Conservation (phyloP, 2,888 invertebrate genomes). For the Ornithoptera alexandrae region DNA sequence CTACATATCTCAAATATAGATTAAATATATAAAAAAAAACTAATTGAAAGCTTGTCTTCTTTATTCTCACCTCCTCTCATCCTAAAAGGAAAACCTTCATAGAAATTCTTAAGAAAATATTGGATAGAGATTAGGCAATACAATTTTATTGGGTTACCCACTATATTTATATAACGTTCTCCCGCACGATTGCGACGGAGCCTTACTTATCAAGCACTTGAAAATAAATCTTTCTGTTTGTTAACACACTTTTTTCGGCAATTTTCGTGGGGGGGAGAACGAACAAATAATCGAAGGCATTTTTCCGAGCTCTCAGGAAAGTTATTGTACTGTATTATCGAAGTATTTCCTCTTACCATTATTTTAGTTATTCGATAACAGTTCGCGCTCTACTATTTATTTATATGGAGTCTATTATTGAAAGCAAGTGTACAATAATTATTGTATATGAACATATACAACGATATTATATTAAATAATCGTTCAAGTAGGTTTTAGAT, state of each 20-base stretch:
- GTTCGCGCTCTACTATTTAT: neutral
- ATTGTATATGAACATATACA: too few relatives aligned
- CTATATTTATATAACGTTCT: conserved; percentile 76
- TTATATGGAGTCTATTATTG: neutral
- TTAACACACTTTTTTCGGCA: conserved; percentile 70
- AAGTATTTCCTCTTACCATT: neutral
- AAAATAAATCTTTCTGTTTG: conserved; percentile 77
- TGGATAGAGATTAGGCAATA: conserved; percentile 78
- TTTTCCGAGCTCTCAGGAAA: conserved; percentile 17
- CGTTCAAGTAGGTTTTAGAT: too few relatives aligned
- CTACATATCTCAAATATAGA: too few relatives aligned
- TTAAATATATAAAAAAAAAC: too few relatives aligned
- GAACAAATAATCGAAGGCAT: conserved; percentile 54
- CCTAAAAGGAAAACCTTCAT: conserved; percentile 68
- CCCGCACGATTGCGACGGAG: conserved; percentile 50
- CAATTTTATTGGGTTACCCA: conserved; percentile 76
- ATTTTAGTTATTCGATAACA: too few relatives aligned
- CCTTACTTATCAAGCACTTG: conserved; percentile 66
- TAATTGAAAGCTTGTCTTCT: conserved; percentile 42
- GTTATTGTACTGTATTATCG: neutral
- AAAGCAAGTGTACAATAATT: too few relatives aligned
- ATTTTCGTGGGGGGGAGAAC: conserved; percentile 45
- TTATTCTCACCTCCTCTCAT: conserved; percentile 34
- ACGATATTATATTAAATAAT: too few relatives aligned
- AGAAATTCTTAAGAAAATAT: conserved; percentile 76